Conservation (phyloP, 2,888 invertebrate genomes). For the Ormia ochracea region DNA sequence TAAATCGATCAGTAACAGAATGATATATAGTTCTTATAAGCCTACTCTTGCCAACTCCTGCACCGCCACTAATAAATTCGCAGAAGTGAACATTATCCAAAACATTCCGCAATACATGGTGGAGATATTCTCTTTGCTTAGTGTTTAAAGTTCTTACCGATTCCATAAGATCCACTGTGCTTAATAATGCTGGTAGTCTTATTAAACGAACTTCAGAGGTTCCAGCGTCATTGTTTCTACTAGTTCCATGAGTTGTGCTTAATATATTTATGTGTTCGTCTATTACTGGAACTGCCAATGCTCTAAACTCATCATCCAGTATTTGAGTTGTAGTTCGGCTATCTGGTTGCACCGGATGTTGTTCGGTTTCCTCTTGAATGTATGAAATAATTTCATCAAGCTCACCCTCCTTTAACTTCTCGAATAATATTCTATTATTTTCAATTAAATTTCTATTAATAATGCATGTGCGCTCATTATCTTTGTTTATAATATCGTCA, state of each 20-base stretch:
- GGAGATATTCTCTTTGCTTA: conserved; percentile 37
- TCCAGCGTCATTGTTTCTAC: background rate
- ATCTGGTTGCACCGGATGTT: background rate
- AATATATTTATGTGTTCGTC: conserved; percentile 17
- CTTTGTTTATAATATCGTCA: background rate
- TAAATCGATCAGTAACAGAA: conserved; percentile 22
- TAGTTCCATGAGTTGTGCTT: background rate
- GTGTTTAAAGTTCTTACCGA: background rate
- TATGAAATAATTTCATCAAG: conserved; percentile 1
- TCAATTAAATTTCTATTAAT: background rate
- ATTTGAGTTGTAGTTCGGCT: background rate
- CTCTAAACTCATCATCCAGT: conserved; percentile 33
- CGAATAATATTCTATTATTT: background rate
- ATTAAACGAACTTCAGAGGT: background rate
- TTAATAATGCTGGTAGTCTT: conserved; percentile 13
- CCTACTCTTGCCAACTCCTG: conserved; percentile 45
- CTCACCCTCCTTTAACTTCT: conserved; percentile 8
- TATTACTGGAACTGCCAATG: conserved; percentile 13
- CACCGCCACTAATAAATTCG: conserved; percentile 53
- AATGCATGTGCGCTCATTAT: background rate
- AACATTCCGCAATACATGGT: conserved; percentile 13
- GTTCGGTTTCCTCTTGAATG: background rate
- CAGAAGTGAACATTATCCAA: no score
- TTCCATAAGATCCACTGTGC: background rate
- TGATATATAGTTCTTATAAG: conserved; percentile 34